Evolutionary conservation across 2,113 vertebrate genomes (phyloP), one percentile per base, ranked within the genome.

Genomic region (Gymnocephalus cernua): DNA sequence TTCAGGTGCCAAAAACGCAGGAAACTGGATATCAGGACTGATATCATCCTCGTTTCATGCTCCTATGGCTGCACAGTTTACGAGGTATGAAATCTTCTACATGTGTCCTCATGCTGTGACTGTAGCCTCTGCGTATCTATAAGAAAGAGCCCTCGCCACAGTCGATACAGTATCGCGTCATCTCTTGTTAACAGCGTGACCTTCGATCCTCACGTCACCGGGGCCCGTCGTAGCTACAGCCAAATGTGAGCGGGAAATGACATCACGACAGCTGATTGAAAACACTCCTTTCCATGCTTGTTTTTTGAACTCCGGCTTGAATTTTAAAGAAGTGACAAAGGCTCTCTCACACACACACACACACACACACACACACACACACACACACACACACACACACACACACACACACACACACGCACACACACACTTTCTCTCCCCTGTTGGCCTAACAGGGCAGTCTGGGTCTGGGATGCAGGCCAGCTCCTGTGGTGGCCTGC

Each of bases 381-480:
- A 38, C 35, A 10, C 35, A 32, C 73, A 61, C 73, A 69, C 58
- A 57, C 25, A 41, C 82, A 69, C 83, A 57, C 71, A 71, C 6
- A 50, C 58, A 79, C 54, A 47, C 73, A 47, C 54, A 41, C 78
- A 32, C 51, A 63, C 41, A 47, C 70, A 58, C 59, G 27, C 70
- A 63, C 61, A 66, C 59, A 57, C n/a, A 32, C 82, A 66, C 47
- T 19, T 50, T 47, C 44, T 38, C 66, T 79, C 61, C 64, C 53
- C 47, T 69, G 92, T 87, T 95, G 94, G 1, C 92, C 96, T 89
- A 96, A 95, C 90, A 96, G 75, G 81, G 74, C 64, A 80, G 74
- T 88, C 90, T 87, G 90, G 90, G 74, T 88, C 90, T 87, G 90
- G 90, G 90, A 87, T 56, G 41, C 0, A 15, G 82, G 84, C 92